These are phyloP conservation scores for Menura novaehollandiae DNA, from an alignment of 2,113 vertebrate species.

Conservation along the genomic window DNA sequence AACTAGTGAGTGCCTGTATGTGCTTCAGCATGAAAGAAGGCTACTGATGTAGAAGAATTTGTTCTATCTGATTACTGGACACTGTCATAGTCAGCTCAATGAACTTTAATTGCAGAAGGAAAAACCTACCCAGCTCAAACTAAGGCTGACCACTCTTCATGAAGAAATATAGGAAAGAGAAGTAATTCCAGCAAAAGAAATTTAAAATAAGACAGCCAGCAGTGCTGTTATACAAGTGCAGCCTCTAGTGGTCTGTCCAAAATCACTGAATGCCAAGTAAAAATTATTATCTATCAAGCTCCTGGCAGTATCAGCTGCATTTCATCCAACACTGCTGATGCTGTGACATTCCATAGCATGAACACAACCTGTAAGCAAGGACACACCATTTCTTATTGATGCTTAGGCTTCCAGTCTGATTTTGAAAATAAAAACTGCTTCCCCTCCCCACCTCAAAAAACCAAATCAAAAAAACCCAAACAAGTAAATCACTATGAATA, in stretches of 20 bases:
- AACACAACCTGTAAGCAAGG: background rate
- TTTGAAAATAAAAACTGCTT: background rate
- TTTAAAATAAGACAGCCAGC: background rate
- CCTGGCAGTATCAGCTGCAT: background rate
- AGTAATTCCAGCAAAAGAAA: background rate
- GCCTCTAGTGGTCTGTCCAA: conserved; percentile 51
- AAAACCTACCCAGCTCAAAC: background rate
- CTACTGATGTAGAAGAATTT: background rate
- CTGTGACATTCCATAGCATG: background rate
- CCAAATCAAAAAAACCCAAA: background rate
- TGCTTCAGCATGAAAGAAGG: background rate
- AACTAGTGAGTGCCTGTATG: background rate
- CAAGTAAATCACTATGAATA: background rate
- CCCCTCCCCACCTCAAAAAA: too few species aligned
- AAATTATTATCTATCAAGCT: background rate
- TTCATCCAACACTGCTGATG: background rate
- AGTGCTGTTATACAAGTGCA: conserved; percentile 9
- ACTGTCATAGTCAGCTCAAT: background rate
- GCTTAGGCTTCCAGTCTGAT: background rate
- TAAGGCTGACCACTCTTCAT: background rate
- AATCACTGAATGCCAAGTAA: background rate
- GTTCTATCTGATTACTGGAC: background rate
- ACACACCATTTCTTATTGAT: background rate
- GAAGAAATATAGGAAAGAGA: background rate
- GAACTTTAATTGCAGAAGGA: background rate